Conservation (phyloP, 2,797 vertebrate genomes). For the Mus caroli region DNA sequence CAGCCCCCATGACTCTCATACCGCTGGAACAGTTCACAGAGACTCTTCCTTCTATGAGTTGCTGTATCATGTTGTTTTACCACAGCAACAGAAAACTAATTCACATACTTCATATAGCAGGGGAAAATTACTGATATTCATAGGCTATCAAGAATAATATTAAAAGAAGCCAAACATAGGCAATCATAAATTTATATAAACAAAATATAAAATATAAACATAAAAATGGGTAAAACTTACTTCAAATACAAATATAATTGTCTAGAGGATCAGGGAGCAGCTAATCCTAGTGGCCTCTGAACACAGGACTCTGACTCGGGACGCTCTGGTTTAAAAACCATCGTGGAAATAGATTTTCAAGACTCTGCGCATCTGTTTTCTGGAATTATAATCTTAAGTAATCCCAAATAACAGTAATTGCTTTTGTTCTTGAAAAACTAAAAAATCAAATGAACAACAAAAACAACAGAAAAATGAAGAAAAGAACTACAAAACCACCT, state of each 20-base stretch:
- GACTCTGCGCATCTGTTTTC: background rate
- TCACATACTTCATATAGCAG: background rate
- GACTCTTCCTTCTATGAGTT: background rate
- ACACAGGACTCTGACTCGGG: conserved; percentile 28
- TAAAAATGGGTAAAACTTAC: conserved; percentile 45
- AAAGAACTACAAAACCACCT: background rate
- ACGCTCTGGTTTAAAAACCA: conserved; percentile 3
- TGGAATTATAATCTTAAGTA: background rate
- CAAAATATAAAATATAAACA: background rate
- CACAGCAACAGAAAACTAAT: background rate
- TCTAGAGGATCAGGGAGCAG: background rate
- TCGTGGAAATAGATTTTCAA: background rate
- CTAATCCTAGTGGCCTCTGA: conserved; percentile 11
- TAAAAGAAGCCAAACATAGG: conserved; percentile 44
- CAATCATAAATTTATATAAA: conserved; percentile 14
- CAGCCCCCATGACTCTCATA: background rate
- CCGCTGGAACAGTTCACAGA: background rate
- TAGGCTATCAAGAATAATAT: conserved; percentile 56
- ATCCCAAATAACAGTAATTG: background rate
- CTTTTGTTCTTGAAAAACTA: background rate
- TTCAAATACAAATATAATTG: conserved; percentile 53
- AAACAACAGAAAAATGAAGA: background rate
- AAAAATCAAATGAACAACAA: background rate
- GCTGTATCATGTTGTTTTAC: background rate
- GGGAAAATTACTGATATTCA: background rate